Percentiles rank a stretch among this genome's conserved stretches.
These are phyloP conservation scores for silkworm (Bombyx mori) DNA, from an alignment of 1,140 invertebrate genomes.

Conservation along the genomic window ASM3026992v2 NC_085124.1:7825501-7826000, in stretches of 20 bases:
- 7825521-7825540: conserved; percentile 48
- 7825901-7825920: no score
- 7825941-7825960: no score
- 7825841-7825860: no score
- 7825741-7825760: conserved; percentile 29
- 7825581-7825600: conserved; percentile 21
- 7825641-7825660: conserved; percentile 18
- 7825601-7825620: conserved; percentile 10
- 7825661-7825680: conserved; percentile 28
- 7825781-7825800: no score
- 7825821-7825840: no score
- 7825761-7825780: no score
- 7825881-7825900: no score
- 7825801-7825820: no score
- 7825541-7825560: conserved; percentile 47
- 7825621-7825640: conserved; percentile 6
- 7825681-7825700: conserved; percentile 24
- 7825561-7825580: conserved; percentile 17
- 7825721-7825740: conserved; percentile 48
- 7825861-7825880: no score
- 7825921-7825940: no score
- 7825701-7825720: conserved; percentile 41
- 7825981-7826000: no score
- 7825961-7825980: no score
- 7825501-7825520: conserved; percentile 48